phyloP scores from a whole-genome alignment of 1,140 invertebrate species.

The Brachionus calyciflorus region DNA sequence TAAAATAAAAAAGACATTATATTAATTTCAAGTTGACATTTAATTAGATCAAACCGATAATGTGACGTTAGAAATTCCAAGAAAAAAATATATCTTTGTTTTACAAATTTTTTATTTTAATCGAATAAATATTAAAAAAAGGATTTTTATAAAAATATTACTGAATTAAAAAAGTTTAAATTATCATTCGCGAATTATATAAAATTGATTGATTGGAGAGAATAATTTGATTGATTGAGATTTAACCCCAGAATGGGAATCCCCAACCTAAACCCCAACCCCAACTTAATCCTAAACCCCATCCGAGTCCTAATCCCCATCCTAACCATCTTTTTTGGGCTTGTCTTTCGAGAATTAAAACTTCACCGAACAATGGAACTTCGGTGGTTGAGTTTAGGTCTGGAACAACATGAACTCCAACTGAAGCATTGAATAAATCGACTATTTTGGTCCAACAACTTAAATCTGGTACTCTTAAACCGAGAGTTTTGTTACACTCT shows the following conservation, averaged over 20 bases:
- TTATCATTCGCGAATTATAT: neutral
- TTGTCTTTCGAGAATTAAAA: neutral
- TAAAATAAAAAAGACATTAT: no score
- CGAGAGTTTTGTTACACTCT: neutral
- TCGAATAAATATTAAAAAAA: no score
- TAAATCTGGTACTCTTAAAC: constrained; percentile 31
- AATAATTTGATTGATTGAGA: no score
- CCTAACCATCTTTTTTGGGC: constrained; percentile 10
- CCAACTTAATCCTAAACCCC: neutral
- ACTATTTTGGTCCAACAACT: constrained; percentile 24
- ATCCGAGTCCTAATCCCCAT: neutral
- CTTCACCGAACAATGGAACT: neutral
- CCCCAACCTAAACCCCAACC: neutral
- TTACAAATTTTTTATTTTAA: no score
- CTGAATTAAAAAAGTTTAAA: neutral
- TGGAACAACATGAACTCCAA: no score
- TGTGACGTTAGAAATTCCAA: no score
- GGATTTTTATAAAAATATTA: no score
- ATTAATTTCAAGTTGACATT: no score
- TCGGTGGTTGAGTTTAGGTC: no score
- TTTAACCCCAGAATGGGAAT: neutral
- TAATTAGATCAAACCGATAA: no score
- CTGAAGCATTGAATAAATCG: constrained; percentile 5
- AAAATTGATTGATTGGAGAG: neutral
- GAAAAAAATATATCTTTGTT: no score